A percentile compares a stretch with the other conserved stretches of the same genome.
phyloP scores from a whole-genome alignment of 1,140 invertebrate species.

The Batillaria attramentaria region DNA sequence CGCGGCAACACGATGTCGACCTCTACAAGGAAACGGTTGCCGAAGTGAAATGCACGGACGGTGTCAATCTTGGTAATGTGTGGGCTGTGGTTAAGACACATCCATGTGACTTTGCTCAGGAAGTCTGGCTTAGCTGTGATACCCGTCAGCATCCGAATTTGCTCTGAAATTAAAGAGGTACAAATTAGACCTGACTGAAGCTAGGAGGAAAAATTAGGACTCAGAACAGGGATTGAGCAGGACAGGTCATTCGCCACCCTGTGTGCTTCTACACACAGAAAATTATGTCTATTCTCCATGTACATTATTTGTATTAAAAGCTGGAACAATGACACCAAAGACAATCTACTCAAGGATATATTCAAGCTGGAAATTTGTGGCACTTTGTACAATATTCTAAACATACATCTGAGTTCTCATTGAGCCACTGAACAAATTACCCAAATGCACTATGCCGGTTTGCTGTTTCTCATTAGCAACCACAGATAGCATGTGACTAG shows the following conservation, averaged over 20 bases:
- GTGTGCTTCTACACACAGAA: no score
- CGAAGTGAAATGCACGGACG: slow-evolving; percentile 74
- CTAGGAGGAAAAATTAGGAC: no score
- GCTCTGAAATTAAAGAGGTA: slow-evolving; percentile 60
- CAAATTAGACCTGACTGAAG: no score
- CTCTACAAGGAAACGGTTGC: slow-evolving; percentile 69
- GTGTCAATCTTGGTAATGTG: slow-evolving; percentile 71
- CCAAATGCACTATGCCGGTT: not conserved
- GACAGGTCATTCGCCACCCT: no score
- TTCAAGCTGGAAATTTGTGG: not conserved
- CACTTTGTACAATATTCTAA: not conserved
- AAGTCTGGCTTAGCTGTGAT: slow-evolving; percentile 66
- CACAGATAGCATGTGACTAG: not conserved
- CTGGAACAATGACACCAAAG: not conserved
- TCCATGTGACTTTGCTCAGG: slow-evolving; percentile 67
- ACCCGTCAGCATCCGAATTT: slow-evolving; percentile 66
- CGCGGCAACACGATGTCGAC: slow-evolving; percentile 69
- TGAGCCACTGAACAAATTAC: not conserved
- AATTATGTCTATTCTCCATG: no score
- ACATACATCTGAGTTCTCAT: not conserved
- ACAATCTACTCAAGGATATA: not conserved
- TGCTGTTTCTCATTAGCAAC: not conserved
- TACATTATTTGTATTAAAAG: no score
- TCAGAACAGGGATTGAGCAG: no score
- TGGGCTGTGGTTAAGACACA: slow-evolving; percentile 68